Conservation (phyloP, 2,797 vertebrate species). For the Enteromius treurensis region DNA sequence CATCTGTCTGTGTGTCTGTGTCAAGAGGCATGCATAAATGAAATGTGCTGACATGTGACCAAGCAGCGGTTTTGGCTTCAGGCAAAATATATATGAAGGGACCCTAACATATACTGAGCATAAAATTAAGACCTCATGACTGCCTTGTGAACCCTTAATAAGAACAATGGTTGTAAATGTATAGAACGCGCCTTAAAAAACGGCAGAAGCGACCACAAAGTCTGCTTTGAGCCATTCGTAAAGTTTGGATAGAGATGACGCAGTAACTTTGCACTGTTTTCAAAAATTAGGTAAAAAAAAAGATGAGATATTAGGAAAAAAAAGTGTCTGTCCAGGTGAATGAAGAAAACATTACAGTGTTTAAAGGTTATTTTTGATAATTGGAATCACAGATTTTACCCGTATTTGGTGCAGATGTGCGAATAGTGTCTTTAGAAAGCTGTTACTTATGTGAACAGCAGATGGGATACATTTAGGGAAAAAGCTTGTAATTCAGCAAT, state of each 20-base stretch:
- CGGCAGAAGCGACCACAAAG: not conserved
- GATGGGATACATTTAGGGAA: not conserved
- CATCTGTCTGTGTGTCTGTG: too few relatives aligned
- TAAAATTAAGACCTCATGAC: too few relatives aligned
- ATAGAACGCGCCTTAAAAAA: too few relatives aligned
- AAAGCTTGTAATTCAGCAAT: not conserved
- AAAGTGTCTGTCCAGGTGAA: not conserved
- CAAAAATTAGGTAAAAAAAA: not conserved
- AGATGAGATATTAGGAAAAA: not conserved
- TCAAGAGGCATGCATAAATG: too few relatives aligned
- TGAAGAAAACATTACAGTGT: not conserved
- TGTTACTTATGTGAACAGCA: not conserved
- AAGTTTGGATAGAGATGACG: not conserved
- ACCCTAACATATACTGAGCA: too few relatives aligned
- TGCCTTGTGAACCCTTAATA: too few relatives aligned
- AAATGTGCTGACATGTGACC: too few relatives aligned
- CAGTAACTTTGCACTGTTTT: not conserved
- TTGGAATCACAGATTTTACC: constrained; percentile 3
- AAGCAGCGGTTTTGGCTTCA: too few relatives aligned
- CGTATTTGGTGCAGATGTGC: not conserved
- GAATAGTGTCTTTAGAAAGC: not conserved
- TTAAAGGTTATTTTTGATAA: not conserved
- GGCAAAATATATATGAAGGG: too few relatives aligned
- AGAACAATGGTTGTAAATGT: too few relatives aligned
- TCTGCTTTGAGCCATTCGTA: not conserved